Conservation (phyloP, 2,888 invertebrate genomes). For the Metopia argyrocephala region DNA sequence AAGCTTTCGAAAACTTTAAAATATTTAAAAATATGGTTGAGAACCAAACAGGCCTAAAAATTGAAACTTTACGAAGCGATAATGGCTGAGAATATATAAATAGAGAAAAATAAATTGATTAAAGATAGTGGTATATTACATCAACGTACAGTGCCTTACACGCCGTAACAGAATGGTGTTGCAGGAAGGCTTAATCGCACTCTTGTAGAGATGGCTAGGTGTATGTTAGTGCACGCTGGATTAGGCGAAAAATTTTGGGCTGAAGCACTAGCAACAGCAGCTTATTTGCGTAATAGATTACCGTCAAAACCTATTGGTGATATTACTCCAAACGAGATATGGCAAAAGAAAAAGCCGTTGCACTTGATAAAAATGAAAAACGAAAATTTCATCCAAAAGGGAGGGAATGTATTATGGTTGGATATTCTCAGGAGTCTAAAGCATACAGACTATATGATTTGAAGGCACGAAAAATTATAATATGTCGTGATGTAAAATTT, state of each 20-base stretch:
- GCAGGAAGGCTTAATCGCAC: constrained; percentile 49
- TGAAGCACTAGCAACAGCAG: constrained; percentile 57
- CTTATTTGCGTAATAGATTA: constrained; percentile 49
- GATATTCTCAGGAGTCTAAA: constrained; percentile 52
- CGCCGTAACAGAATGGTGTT: constrained; percentile 59
- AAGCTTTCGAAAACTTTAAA: constrained; percentile 46
- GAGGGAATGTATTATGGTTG: constrained; percentile 52
- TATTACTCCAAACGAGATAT: constrained; percentile 55
- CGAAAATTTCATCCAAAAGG: too few relatives aligned
- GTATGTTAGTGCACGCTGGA: constrained; percentile 40
- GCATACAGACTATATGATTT: constrained; percentile 46
- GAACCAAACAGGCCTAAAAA: constrained; percentile 25
- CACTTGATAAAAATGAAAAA: constrained; percentile 55
- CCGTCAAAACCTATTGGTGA: constrained; percentile 41
- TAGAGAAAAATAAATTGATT: too few relatives aligned
- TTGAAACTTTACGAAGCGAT: constrained; percentile 24
- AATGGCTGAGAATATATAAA: constrained; percentile 32
- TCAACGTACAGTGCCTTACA: constrained; percentile 40
- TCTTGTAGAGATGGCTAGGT: constrained; percentile 54
- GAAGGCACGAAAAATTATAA: background rate
- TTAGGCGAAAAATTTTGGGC: constrained; percentile 52
- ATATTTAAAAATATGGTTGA: constrained; percentile 44
- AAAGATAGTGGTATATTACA: constrained; percentile 20
- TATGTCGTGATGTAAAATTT: background rate
- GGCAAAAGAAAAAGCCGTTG: constrained; percentile 45